A percentile compares a stretch with the other conserved stretches of the same genome.
phyloP scores from a whole-genome alignment of 2,797 vertebrate genomes.

The Lutjanus argentimaculatus region DNA sequence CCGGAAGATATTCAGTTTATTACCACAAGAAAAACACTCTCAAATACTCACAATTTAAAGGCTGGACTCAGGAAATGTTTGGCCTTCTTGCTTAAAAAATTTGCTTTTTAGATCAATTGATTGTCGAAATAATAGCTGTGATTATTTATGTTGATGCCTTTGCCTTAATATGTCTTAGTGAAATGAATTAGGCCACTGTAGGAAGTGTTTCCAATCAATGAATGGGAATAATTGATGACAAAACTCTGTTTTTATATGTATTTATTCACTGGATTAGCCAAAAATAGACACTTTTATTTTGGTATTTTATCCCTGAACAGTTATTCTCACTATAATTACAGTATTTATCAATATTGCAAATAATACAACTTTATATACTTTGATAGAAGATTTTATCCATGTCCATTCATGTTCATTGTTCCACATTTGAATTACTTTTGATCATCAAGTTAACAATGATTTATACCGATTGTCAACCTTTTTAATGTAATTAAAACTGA shows the following conservation, averaged over 20 bases:
- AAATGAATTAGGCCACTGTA: too few species aligned
- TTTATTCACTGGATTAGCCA: not conserved
- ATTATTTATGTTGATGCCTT: too few species aligned
- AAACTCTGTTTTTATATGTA: not conserved
- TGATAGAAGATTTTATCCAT: not conserved
- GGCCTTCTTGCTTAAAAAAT: not conserved
- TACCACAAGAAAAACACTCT: not conserved
- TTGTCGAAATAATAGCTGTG: not conserved
- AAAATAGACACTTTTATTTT: not conserved
- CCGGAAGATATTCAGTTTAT: not conserved
- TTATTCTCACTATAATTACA: not conserved
- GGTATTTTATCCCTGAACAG: not conserved
- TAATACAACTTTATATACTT: not conserved
- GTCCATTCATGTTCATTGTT: not conserved
- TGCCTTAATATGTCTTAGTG: not conserved
- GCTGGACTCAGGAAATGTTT: not conserved
- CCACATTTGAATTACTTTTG: not conserved
- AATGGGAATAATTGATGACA: not conserved
- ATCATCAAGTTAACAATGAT: not conserved
- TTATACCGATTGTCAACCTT: not conserved
- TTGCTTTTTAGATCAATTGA: not conserved
- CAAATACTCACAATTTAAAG: not conserved
- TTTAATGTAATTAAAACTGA: not conserved
- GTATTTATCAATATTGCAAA: not conserved
- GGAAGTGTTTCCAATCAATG: not conserved